Evolutionary conservation across 2,888 invertebrate species (phyloP).

Genomic region (Callimorpha dominula): DNA sequence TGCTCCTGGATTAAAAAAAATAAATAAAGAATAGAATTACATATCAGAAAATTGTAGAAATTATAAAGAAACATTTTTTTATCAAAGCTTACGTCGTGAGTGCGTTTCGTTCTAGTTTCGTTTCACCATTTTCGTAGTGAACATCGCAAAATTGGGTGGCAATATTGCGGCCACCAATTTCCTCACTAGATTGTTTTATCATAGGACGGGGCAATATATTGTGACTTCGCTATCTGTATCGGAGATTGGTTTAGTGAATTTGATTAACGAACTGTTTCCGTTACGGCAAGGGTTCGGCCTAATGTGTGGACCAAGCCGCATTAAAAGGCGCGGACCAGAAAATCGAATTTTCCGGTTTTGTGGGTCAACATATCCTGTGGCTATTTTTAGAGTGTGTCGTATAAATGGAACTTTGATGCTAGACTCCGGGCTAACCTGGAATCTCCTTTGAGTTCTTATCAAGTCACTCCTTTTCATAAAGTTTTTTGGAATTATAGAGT

Average conservation of each 20-base stretch:
- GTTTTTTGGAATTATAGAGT: background rate
- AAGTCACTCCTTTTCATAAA: background rate
- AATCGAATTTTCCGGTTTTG: slow-evolving; percentile 83
- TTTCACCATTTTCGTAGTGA: slow-evolving; percentile 26
- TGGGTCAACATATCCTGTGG: slow-evolving; percentile 66
- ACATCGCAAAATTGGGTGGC: slow-evolving; percentile 33
- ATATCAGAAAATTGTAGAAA: background rate
- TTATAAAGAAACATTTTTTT: slow-evolving; percentile 23
- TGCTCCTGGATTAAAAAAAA: background rate
- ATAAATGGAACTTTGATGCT: slow-evolving; percentile 66
- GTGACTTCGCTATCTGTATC: slow-evolving; percentile 75
- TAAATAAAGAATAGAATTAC: background rate
- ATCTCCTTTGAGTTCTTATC: background rate
- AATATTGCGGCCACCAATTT: slow-evolving; percentile 46
- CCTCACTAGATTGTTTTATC: slow-evolving; percentile 68
- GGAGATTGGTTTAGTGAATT: slow-evolving; percentile 80
- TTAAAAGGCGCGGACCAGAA: slow-evolving; percentile 79
- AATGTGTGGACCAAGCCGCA: slow-evolving; percentile 69
- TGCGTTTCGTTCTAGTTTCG: slow-evolving; percentile 26
- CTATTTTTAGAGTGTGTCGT: slow-evolving; percentile 76
- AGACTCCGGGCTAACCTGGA: slow-evolving; percentile 15
- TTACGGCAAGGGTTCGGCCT: slow-evolving; percentile 75
- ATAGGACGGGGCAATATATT: slow-evolving; percentile 69
- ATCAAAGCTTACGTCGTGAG: slow-evolving; percentile 23
- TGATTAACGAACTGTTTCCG: slow-evolving; percentile 78